Base-by-base conservation (phyloP, 1,140 invertebrate species). In the Pantala flavescens region DNA sequence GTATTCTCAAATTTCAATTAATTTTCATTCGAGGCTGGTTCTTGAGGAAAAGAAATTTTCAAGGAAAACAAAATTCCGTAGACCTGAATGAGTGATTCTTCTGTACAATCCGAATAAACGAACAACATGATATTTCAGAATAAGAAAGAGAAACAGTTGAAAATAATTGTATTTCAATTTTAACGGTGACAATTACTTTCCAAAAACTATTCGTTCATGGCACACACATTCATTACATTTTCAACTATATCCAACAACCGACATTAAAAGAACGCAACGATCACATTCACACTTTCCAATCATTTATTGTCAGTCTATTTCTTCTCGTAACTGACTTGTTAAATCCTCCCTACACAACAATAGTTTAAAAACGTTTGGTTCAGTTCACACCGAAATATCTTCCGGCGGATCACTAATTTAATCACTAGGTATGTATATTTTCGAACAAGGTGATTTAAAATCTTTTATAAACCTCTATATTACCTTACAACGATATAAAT, bases 401-500 rank as follows among this genome's bases (percentile, higher is more conserved):
- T 12, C 49, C n/a, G 49, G 16, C 12, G 16, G 49, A 63, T 63
- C n/a, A 63, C n/a, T 63, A 63, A 63, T 21, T 63, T 16, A 16
- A 16, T 63, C 49, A 63, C n/a, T 63, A 19, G 3, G 16, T 63
- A 63, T 63, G 16, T 21, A 63, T 63, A 63, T 63, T 63, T 14
- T 63, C n/a, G n/a, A 63, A 63, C 49, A 63, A 19, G 14, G 49
- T 63, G n/a, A 63, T 63, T 63, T 63, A 63, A 63, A 63, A 19
- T 63, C 49, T 63, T 63, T 63, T 63, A 63, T 63, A 63, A 63
- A 63, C n/a, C 14, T 63, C 49, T 63, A 63, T 63, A 14, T 63
- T 63, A 63, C 49, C 49, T 63, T 63, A 63, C 49, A 63, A 63
- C 49, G 49, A 21, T 63, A 63, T 63, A 63, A 63, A 63, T 63